Evolutionary conservation across 2,113 vertebrate genomes (phyloP).

Genomic region (Mormoops blainvillei): DNA sequence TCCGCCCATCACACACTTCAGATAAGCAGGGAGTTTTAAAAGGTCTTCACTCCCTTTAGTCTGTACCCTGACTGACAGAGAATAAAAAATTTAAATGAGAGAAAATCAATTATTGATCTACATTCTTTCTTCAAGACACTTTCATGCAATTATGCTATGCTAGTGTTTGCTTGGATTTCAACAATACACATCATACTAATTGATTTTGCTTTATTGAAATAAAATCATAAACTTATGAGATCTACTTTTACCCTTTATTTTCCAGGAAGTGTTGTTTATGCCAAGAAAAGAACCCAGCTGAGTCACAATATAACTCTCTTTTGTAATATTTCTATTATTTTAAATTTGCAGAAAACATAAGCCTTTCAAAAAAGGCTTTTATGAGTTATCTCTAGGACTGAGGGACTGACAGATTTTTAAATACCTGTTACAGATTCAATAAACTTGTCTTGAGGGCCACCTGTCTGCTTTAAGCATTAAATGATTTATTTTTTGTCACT

Average conservation of each 20-base stretch:
- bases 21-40: slow-evolving; percentile 60
- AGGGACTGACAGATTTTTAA: neutral
- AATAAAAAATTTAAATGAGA: slow-evolving; percentile 78
- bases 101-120: slow-evolving; percentile 78
- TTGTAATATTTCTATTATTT: neutral
- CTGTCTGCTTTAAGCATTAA: neutral
- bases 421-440: neutral
- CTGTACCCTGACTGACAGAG: slow-evolving; percentile 54
- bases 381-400: neutral
- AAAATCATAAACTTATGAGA: slow-evolving; percentile 34
- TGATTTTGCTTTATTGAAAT: slow-evolving; percentile 56
- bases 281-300: neutral
- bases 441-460: neutral
- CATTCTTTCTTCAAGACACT: slow-evolving; percentile 72
- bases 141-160: slow-evolving; percentile 64
- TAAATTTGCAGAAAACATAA: neutral
- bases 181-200: slow-evolving; percentile 31
- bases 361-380: neutral
- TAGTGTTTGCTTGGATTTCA: slow-evolving; percentile 54
- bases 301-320: neutral
- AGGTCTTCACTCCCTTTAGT: slow-evolving; percentile 39
- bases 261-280: neutral
- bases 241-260: slow-evolving; percentile 42
- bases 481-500: neutral
- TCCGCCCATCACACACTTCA: slow-evolving; percentile 65